These are phyloP conservation scores for Manis pentadactyla DNA, from an alignment of 2,797 vertebrate species.

Conservation along the genomic window DNA sequence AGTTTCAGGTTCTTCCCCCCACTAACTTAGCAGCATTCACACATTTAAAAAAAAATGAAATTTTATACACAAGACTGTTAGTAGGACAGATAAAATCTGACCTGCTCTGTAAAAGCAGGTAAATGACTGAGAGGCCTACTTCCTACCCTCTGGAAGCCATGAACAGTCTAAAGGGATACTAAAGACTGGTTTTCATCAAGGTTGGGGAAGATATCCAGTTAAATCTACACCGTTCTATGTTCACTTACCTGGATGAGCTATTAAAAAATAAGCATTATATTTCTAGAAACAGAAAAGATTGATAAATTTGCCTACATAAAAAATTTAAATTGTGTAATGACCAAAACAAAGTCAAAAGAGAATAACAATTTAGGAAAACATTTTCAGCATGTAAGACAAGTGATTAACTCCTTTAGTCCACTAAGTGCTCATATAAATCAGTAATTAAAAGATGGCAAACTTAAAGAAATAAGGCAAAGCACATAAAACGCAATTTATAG, in stretches of 20 bases:
- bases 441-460: neutral
- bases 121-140: neutral
- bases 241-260: neutral
- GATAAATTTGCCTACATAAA: neutral
- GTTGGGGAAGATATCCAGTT: constrained; percentile 20
- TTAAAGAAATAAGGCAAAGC: neutral
- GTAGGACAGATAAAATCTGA: neutral
- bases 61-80: neutral
- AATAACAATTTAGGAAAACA: neutral
- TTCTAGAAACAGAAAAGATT: neutral
- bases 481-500: neutral
- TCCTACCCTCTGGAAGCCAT: neutral
- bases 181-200: constrained; percentile 16
- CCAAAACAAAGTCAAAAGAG: neutral
- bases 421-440: neutral
- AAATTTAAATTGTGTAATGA: neutral
- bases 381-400: neutral
- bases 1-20: neutral
- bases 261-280: neutral
- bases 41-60: neutral
- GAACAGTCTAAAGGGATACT: neutral
- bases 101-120: neutral
- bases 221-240: neutral
- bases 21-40: neutral
- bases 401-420: neutral